Conservation (phyloP, 2,888 invertebrate genomes). For the Iphiclides podalirius region DNA sequence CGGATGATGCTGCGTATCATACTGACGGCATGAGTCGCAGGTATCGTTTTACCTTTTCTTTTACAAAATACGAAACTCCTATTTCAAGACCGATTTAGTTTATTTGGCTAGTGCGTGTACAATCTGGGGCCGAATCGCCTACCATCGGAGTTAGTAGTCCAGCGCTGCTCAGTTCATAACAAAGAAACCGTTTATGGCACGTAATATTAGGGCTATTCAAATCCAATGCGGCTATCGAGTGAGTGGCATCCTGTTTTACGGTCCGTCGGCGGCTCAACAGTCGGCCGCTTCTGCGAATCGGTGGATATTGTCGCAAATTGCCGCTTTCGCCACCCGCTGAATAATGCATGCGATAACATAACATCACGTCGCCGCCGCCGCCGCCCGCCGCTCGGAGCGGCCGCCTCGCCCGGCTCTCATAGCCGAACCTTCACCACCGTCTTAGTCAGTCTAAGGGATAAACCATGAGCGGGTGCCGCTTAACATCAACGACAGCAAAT, state of each 20-base stretch:
- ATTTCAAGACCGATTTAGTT: too few relatives aligned
- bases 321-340: conserved; percentile 78
- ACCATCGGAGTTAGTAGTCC: too few relatives aligned
- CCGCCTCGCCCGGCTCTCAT: conserved; percentile 8
- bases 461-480: too few relatives aligned
- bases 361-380: conserved; percentile 63
- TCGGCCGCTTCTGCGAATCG: conserved; percentile 71
- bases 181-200: conserved; percentile 24
- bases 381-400: conserved; percentile 31
- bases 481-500: too few relatives aligned
- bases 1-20: conserved; percentile 4
- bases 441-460: too few relatives aligned
- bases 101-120: too few relatives aligned
- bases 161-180: too few relatives aligned
- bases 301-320: conserved; percentile 79
- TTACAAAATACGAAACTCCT: too few relatives aligned
- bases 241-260: conserved; percentile 72
- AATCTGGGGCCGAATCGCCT: too few relatives aligned
- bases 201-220: conserved; percentile 55
- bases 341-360: conserved; percentile 78
- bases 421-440: neutral
- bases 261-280: conserved; percentile 69
- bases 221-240: conserved; percentile 68
- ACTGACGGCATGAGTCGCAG: too few relatives aligned
- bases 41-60: too few relatives aligned